A percentile compares a stretch with the other conserved stretches of the same genome.
Conservation (phyloP, 1,140 invertebrate genomes). For the Orchesella cincta region DNA sequence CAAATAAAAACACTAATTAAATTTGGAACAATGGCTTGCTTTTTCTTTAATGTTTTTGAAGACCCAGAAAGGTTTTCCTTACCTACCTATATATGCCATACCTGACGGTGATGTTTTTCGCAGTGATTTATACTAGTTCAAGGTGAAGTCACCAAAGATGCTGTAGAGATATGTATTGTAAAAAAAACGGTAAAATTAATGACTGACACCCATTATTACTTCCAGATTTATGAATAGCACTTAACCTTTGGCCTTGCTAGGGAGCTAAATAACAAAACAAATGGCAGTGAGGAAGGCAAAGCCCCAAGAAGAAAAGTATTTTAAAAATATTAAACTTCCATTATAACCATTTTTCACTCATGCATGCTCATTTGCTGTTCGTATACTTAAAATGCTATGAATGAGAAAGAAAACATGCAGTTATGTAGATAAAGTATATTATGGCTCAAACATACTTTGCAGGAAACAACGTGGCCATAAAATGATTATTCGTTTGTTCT, state of each 20-base stretch:
- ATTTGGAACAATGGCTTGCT: constrained; percentile 15
- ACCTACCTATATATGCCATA: neutral
- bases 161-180: neutral
- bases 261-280: neutral
- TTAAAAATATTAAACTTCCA: neutral
- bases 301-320: neutral
- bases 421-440: too few species aligned
- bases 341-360: too few species aligned
- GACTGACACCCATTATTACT: constrained; percentile 28
- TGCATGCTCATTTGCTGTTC: too few species aligned
- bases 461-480: constrained; percentile 4
- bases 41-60: neutral
- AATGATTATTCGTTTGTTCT: constrained; percentile 7
- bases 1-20: constrained; percentile 23
- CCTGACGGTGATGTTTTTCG: neutral
- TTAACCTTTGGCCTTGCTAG: constrained; percentile 19
- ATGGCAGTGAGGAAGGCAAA: neutral
- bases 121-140: too few species aligned
- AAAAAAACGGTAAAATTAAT: constrained; percentile 26
- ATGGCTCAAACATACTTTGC: constrained; percentile 6
- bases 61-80: neutral
- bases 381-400: too few species aligned
- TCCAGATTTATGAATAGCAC: constrained; percentile 25
- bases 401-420: too few species aligned
- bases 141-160: neutral